phyloP scores from a whole-genome alignment of 2,797 vertebrate genomes.

The Alectoris magna region DNA sequence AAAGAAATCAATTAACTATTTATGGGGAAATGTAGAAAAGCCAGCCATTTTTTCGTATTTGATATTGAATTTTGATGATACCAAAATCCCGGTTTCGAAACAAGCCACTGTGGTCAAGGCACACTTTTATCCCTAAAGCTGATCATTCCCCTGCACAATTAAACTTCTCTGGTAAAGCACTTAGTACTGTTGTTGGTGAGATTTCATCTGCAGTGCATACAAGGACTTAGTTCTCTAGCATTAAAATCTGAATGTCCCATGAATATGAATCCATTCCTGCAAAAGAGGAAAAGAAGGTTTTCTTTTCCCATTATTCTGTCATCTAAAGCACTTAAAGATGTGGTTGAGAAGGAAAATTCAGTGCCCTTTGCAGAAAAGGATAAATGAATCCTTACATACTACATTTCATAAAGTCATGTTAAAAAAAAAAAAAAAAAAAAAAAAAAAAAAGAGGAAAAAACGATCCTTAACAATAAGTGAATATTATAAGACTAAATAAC shows the following conservation, averaged over 20 bases:
- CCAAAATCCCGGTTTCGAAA: not conserved
- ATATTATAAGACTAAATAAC: not conserved
- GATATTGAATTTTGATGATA: not conserved
- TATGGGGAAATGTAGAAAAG: not conserved
- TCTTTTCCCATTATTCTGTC: not conserved
- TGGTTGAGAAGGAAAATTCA: not conserved
- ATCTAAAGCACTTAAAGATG: not conserved
- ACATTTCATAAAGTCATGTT: not conserved
- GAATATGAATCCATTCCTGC: not conserved
- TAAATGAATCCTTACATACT: not conserved
- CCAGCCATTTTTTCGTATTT: not conserved
- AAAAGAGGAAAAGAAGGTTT: not conserved
- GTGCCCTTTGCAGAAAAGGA: not conserved
- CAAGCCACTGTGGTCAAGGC: not conserved
- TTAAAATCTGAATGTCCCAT: not conserved
- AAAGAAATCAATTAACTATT: not conserved
- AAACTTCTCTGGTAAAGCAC: not conserved
- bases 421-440: not conserved
- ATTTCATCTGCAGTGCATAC: not conserved
- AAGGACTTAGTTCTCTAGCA: not conserved
- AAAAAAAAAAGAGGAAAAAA: not conserved
- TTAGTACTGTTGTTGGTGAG: fast-evolving
- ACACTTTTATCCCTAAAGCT: not conserved
- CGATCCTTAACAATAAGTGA: not conserved
- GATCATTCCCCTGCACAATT: not conserved